Evolutionary conservation across 2,113 vertebrate genomes (phyloP).

Genomic region (Notothenia rossii): DNA sequence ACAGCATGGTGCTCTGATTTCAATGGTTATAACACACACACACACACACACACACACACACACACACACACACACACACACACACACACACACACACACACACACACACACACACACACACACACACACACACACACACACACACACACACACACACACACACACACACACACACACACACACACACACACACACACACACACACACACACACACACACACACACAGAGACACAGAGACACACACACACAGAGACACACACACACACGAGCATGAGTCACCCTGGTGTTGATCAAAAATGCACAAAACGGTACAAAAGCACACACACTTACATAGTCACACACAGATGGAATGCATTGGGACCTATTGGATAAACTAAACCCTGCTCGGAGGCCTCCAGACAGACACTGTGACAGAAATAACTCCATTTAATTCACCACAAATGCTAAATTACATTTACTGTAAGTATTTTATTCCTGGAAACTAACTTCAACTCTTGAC

Average conservation of each 20-base stretch:
- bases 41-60: constrained; percentile 50
- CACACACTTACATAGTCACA: background rate
- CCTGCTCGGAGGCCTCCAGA: constrained; percentile 9
- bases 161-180: constrained; percentile 54
- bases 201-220: constrained; percentile 7
- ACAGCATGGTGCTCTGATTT: constrained; percentile 66
- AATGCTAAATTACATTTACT: constrained; percentile 18
- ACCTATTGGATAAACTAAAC: constrained; percentile 20
- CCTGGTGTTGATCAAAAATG: background rate
- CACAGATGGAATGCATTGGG: constrained; percentile 8
- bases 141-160: constrained; percentile 38
- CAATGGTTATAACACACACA: constrained; percentile 36
- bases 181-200: constrained; percentile 30
- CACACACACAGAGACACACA: constrained; percentile 6
- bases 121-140: constrained; percentile 6
- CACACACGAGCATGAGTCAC: background rate
- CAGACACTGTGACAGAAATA: constrained; percentile 39
- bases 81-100: constrained; percentile 10
- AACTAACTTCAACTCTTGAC: background rate
- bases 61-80: constrained; percentile 38
- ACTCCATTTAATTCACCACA: constrained; percentile 46
- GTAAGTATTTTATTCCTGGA: constrained; percentile 34
- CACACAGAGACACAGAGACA: background rate
- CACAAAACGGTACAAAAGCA: no score
- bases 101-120: background rate